Base-by-base conservation (phyloP, 2,888 invertebrate species). In the Dolichopus griseipennis region DNA sequence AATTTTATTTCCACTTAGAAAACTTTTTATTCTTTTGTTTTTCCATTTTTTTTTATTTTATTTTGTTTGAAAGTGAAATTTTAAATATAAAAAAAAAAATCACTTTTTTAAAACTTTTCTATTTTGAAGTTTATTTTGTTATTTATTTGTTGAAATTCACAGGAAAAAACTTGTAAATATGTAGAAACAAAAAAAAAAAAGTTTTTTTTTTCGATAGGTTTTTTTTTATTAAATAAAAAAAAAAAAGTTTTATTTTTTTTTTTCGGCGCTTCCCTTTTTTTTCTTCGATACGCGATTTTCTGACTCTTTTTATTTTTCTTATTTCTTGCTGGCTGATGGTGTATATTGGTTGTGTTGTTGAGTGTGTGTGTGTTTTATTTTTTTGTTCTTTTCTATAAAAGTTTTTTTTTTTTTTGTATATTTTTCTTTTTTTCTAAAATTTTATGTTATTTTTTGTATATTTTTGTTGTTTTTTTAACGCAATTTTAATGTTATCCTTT, bases 241-340 rank as follows among this genome's bases (percentile, higher is more conserved):
- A 52, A 52, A 18, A n/a, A 52, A 52, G 52, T 52, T 52, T 52
- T 52, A 18, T 18, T 12, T 52, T 52, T 52, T 52, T 52, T 52
- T 52, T 52, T 52, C 52, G 52, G 52, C 52, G 52, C 52, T 52
- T 52, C 52, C 52, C 52, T 52, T 52, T 52, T n/a, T 52, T 52
- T 52, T 52, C 52, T 27, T 27, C 27, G 27, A 52, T 52, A 52
- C 52, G 52, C 52, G 52, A 52, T 52, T 52, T 52, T 52, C 52
- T 52, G 52, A 52, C 52, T 52, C 15, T 52, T 52, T 41, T 41
- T 41, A 9, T 41, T 41, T 15, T 41, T 41, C 41, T 41, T 41
- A 27, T 15, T 41, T 41, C 41, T 41, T 41, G 41, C 41, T 41
- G 15, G 15, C 41, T 41, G 9, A 9, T 15, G 9, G 41, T 15